phyloP scores from a whole-genome alignment of 2,113 vertebrate genomes.

The Nesoenas mayeri region DNA sequence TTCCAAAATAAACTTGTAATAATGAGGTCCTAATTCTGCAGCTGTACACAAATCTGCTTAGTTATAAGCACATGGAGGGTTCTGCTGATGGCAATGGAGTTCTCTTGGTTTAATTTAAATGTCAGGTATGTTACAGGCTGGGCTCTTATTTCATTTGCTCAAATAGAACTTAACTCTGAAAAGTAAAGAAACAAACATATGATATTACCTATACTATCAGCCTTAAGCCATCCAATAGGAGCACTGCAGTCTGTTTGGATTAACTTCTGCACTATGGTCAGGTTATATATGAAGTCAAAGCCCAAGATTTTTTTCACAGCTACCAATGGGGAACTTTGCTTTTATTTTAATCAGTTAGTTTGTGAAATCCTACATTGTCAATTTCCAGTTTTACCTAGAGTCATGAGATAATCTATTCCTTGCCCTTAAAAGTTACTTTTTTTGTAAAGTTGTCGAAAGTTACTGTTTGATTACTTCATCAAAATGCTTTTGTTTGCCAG shows the following conservation, averaged over 20 bases:
- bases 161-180: background rate
- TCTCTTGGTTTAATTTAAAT: background rate
- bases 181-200: background rate
- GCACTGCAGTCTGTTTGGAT: background rate
- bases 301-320: background rate
- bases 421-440: background rate
- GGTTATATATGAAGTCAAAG: background rate
- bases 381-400: background rate
- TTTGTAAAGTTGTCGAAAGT: background rate
- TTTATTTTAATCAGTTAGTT: background rate
- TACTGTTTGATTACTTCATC: background rate
- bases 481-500: background rate
- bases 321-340: background rate
- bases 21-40: background rate
- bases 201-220: background rate
- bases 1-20: background rate
- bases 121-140: accelerated
- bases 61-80: background rate
- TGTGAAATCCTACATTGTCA: background rate
- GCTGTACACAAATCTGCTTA: background rate
- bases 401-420: background rate
- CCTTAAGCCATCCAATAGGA: background rate
- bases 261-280: background rate
- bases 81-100: background rate
- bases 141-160: background rate